Evolutionary conservation across 2,888 invertebrate species (phyloP), one percentile per base, ranked within the genome.

Genomic region (Ennomos quercinarius): DNA sequence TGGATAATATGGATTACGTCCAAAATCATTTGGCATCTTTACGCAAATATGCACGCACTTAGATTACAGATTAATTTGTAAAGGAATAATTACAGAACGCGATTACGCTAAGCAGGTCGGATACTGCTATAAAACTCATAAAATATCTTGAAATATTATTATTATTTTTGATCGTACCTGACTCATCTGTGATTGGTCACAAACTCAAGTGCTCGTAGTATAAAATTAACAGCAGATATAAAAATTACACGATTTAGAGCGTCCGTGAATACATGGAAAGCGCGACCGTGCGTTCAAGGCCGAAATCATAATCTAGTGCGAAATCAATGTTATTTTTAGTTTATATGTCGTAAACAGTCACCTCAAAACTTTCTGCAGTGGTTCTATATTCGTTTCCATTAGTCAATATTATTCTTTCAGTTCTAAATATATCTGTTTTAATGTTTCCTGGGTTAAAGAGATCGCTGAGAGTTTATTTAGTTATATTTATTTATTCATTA

Each of bases 241-340:
- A 27, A 56, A 43, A 44, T 43, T 44, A 49, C n/a, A 43, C 44
- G 35, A 39, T 44, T 47, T 43, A 27, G 34, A 35, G 36, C 12
- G 47, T 40, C 63, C 44, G 36, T 42, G 54, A 27, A 59, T 49
- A 48, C 58, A 41, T 61, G 41, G 50, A 54, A 59, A 58, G 53
- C 50, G 34, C 48, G 41, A 40, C 38, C 41, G 43, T 34, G 37
- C 39, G 39, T 50, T 58, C 67, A 68, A 68, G 66, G 64, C 53
- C 35, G 9, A n/a, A 48, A 36, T 57, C 41, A 60, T 57, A 61
- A 57, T 52, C 52, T 57, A 38, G 39, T 56, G 56, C 42, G 13
- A 60, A 57, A 66, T 53, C 11, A 27, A 13, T 5, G 53, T 62
- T 68, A 66, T 68, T 66, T 63, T 63, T 50, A 66, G 52, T 47